These are phyloP conservation scores for Carterocephalus palaemon DNA, from an alignment of 2,888 invertebrate genomes.

Conservation along the genomic window DNA sequence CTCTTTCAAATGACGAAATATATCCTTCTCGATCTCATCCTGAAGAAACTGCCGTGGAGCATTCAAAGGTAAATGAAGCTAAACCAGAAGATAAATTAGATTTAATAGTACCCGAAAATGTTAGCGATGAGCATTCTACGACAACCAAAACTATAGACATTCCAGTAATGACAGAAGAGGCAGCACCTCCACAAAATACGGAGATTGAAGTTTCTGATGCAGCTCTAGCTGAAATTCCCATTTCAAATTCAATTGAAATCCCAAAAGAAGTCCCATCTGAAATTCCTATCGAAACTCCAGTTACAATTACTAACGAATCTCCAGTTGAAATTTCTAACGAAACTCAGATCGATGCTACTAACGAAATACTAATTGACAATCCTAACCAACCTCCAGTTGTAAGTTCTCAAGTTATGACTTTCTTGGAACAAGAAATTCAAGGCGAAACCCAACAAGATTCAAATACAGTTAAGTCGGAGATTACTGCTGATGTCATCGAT, in stretches of 20 bases:
- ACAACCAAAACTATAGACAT: background rate
- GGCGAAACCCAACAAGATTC: constrained; percentile 6
- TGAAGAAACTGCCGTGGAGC: constrained; percentile 8
- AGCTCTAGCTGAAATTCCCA: background rate
- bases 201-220: background rate
- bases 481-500: constrained; percentile 1
- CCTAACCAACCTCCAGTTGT: background rate
- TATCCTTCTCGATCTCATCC: constrained; percentile 19
- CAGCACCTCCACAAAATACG: no score
- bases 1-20: constrained; percentile 8
- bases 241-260: constrained; percentile 2
- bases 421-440: background rate
- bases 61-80: constrained; percentile 17
- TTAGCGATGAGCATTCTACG: background rate
- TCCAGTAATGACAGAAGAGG: constrained; percentile 2
- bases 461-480: constrained; percentile 2
- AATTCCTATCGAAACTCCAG: background rate
- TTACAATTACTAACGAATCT: background rate
- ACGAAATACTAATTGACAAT: no score
- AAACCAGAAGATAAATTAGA: constrained; percentile 12
- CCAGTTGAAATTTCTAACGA: background rate
- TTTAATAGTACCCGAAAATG: background rate
- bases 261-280: background rate
- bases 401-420: background rate
- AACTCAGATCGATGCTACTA: background rate